Conservation (phyloP, 2,888 invertebrate genomes). For the Gerris lacustris region DNA sequence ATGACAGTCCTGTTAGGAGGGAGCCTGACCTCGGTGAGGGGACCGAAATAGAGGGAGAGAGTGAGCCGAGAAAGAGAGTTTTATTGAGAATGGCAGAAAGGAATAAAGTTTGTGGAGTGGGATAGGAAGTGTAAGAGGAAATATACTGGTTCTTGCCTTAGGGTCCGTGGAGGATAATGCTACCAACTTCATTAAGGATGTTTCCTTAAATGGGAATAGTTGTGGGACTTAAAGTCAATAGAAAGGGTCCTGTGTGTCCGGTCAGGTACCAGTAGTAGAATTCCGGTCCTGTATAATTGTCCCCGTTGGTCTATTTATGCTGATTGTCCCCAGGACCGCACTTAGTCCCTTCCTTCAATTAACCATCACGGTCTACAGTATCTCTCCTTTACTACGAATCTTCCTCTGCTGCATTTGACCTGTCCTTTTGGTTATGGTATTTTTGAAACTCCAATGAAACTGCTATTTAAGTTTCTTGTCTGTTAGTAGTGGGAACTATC, state of each 20-base stretch:
- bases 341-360: constrained; percentile 1
- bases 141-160: background rate
- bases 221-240: background rate
- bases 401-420: too few species aligned
- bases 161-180: background rate
- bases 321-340: constrained; percentile 1
- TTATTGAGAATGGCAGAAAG: constrained; percentile 3
- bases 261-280: background rate
- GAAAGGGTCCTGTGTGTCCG: background rate
- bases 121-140: background rate
- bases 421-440: too few species aligned
- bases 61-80: background rate
- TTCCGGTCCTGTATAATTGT: background rate
- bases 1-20: background rate
- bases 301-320: background rate
- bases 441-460: too few species aligned
- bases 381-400: background rate
- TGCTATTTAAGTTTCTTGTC: too few species aligned
- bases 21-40: background rate
- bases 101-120: background rate
- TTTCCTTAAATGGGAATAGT: background rate
- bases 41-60: too few species aligned
- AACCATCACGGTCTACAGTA: background rate
- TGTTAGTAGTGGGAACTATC: too few species aligned
- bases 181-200: background rate